phyloP scores from a whole-genome alignment of 2,113 vertebrate species.

The Pteruthius melanotis region DNA sequence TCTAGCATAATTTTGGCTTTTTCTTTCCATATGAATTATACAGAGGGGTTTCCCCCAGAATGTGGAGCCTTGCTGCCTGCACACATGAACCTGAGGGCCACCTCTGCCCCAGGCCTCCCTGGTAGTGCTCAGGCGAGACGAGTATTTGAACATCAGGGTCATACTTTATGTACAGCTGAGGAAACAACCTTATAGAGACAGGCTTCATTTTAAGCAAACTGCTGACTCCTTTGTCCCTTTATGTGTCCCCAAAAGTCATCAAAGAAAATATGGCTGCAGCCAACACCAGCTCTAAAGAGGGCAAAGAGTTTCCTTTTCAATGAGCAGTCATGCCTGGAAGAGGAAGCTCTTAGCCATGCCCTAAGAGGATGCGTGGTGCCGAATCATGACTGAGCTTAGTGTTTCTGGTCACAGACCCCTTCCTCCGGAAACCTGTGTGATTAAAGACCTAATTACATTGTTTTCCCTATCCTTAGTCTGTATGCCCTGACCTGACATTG shows the following conservation, averaged over 20 bases:
- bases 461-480: not conserved
- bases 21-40: not conserved
- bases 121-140: not conserved
- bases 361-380: not conserved
- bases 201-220: not conserved
- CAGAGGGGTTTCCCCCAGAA: not conserved
- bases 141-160: not conserved
- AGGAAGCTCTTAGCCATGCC: not conserved
- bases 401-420: not conserved
- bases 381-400: not conserved
- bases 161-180: not conserved
- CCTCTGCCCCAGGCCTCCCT: not conserved
- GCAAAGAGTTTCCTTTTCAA: not conserved
- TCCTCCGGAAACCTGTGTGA: not conserved
- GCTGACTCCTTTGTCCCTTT: not conserved
- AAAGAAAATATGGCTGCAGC: not conserved
- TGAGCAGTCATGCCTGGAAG: not conserved
- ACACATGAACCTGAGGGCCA: rapidly evolving
- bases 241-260: not conserved
- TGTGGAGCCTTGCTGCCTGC: not conserved
- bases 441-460: constrained; percentile 23
- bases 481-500: not conserved
- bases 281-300: not conserved
- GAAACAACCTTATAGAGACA: not conserved
- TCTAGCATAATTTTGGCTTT: not conserved